These are phyloP conservation scores for Odontocolon sp. DNA, from an alignment of 2,888 invertebrate species.

Conservation along the genomic window DNA sequence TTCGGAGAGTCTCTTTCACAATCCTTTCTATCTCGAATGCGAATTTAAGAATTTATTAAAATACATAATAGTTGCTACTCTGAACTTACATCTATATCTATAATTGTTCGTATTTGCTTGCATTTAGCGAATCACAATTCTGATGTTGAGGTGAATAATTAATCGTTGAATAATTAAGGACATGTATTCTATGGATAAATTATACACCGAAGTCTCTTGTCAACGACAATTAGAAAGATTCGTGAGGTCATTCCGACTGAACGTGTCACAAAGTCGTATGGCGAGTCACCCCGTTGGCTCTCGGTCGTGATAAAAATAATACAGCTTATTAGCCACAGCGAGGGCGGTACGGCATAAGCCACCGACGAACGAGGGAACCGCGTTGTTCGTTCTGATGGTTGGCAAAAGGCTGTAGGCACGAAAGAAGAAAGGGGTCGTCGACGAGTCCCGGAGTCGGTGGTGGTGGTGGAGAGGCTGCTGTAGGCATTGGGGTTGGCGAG, in stretches of 20 bases:
- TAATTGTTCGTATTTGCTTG: too few relatives aligned
- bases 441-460: slow-evolving; percentile 22
- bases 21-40: slow-evolving; percentile 39
- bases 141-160: too few relatives aligned
- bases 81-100: too few relatives aligned
- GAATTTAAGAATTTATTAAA: slow-evolving; percentile 37
- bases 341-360: slow-evolving; percentile 39
- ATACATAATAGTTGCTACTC: too few relatives aligned
- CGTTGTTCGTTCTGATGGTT: slow-evolving; percentile 31
- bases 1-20: slow-evolving; percentile 60
- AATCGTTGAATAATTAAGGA: background rate
- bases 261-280: slow-evolving; percentile 18
- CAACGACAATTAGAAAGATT: slow-evolving; percentile 31
- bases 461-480: slow-evolving; percentile 19
- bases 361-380: slow-evolving; percentile 47
- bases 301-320: slow-evolving; percentile 72
- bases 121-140: too few relatives aligned
- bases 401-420: slow-evolving; percentile 44
- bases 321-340: slow-evolving; percentile 71
- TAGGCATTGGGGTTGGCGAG: slow-evolving; percentile 57
- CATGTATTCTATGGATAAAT: background rate
- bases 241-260: background rate
- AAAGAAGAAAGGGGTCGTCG: slow-evolving; percentile 40
- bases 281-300: slow-evolving; percentile 29
- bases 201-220: slow-evolving; percentile 16